Conservation (phyloP, 2,888 invertebrate species). For the Schizotus pectinicornis region DNA sequence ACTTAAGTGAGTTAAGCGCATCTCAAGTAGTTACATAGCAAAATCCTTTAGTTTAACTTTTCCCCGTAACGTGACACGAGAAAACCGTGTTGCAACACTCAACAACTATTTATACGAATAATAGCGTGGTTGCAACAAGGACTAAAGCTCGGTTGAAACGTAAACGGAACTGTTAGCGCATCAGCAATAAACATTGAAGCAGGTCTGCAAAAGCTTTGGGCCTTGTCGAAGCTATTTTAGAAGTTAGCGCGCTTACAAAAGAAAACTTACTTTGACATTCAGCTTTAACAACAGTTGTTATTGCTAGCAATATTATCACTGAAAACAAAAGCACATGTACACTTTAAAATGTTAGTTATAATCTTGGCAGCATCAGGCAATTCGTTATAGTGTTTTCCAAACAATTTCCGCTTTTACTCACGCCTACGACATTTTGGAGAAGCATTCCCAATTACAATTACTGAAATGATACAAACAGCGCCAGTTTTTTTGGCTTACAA, state of each 20-base stretch:
- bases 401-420: constrained; percentile 14
- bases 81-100: too few species aligned
- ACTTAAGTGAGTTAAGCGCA: neutral
- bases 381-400: constrained; percentile 23
- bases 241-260: constrained; percentile 2
- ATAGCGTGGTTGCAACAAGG: too few species aligned
- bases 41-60: too few species aligned
- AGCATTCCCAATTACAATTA: too few species aligned
- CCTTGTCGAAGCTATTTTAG: neutral
- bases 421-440: neutral
- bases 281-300: constrained; percentile 59
- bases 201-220: too few species aligned
- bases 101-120: too few species aligned
- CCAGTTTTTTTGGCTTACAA: too few species aligned
- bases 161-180: too few species aligned
- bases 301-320: constrained; percentile 57
- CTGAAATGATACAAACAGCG: too few species aligned
- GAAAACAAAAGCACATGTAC: constrained; percentile 45
- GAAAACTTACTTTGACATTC: constrained; percentile 68
- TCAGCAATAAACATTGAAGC: constrained; percentile 1
- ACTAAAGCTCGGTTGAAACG: too few species aligned
- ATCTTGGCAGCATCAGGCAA: constrained; percentile 6
- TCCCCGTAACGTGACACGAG: too few species aligned
- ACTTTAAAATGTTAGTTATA: constrained; percentile 36
- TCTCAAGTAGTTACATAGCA: too few species aligned